Evolutionary conservation across 2,888 invertebrate species (phyloP).

Genomic region (Apamea sordens): DNA sequence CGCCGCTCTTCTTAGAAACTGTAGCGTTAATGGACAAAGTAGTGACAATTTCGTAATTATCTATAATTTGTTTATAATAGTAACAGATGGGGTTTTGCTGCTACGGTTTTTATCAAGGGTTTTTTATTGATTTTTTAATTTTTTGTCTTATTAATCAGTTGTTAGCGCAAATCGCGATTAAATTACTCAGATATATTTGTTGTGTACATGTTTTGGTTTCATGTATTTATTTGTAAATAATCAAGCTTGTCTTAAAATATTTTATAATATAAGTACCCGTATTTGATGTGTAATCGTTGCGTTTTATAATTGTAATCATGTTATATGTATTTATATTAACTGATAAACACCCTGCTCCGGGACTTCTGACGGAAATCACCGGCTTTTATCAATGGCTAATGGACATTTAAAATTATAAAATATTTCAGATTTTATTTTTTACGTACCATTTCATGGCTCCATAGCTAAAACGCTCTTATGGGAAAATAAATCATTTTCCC

Average conservation of each 20-base stretch:
- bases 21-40: background rate
- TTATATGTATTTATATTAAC: background rate
- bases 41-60: conserved; percentile 10
- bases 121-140: background rate
- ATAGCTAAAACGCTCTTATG: conserved; percentile 18
- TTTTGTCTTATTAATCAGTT: conserved; percentile 1
- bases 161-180: background rate
- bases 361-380: background rate
- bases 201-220: conserved; percentile 11
- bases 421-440: conserved; percentile 1
- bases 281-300: conserved; percentile 25
- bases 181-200: background rate
- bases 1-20: background rate
- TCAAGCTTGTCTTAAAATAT: conserved; percentile 4
- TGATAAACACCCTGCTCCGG: conserved; percentile 10
- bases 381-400: background rate
- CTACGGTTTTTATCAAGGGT: conserved; percentile 4
- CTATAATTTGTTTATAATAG: conserved; percentile 6
- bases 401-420: conserved; percentile 2
- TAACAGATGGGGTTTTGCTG: background rate
- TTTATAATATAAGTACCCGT: conserved; percentile 10
- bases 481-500: conserved; percentile 20
- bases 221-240: conserved; percentile 43
- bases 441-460: background rate
- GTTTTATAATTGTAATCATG: background rate